phyloP scores from a whole-genome alignment of 2,113 vertebrate species.

The Morone chrysops region DNA sequence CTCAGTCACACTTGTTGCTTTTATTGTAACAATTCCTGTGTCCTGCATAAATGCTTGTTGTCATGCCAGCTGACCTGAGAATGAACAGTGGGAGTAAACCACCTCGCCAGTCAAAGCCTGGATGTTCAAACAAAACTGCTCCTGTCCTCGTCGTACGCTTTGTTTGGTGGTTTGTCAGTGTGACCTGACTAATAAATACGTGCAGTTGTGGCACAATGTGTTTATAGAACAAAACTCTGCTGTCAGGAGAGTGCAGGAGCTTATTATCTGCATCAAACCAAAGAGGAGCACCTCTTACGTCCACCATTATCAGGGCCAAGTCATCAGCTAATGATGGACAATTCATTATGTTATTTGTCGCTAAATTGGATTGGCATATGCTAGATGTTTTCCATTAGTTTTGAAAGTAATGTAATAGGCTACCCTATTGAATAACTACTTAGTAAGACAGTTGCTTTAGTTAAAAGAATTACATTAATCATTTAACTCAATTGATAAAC shows the following conservation, averaged over 20 bases:
- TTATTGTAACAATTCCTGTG: conserved; percentile 23
- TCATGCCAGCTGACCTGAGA: conserved; percentile 63
- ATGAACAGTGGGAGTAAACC: conserved; percentile 38
- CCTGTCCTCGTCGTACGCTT: not conserved
- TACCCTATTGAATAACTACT: not conserved
- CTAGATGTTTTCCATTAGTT: not conserved
- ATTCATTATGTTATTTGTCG: conserved; percentile 17
- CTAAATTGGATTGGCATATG: not conserved
- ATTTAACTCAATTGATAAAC: not conserved
- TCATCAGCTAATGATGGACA: not conserved
- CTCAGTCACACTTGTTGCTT: conserved; percentile 19
- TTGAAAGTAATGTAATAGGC: not conserved
- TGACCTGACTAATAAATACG: conserved; percentile 27
- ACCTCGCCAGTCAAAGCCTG: not conserved
- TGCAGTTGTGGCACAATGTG: conserved; percentile 1
- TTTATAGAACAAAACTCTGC: conserved; percentile 31
- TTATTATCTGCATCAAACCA: conserved; percentile 12
- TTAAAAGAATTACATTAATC: not conserved
- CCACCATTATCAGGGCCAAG: not conserved
- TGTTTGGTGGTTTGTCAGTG: conserved; percentile 9
- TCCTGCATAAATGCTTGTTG: conserved; percentile 59
- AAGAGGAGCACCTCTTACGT: not conserved
- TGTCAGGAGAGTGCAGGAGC: not conserved
- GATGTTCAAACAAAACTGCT: conserved; percentile 37
- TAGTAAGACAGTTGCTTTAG: not conserved